Base-by-base conservation (phyloP, 2,888 invertebrate genomes). In the Dexiosoma caninum region DNA sequence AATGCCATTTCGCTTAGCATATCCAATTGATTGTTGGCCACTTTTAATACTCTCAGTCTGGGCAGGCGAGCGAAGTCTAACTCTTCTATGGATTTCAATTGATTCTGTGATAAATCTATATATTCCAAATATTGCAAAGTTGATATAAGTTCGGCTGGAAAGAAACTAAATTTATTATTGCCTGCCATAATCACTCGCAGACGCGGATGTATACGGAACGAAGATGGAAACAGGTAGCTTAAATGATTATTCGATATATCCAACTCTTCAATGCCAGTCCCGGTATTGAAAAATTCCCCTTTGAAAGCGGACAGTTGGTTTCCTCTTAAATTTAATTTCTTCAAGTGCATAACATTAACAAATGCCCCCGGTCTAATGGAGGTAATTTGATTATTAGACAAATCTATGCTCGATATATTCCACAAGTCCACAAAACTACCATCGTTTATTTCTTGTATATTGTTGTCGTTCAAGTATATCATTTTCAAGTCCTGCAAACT, bases 1-100 rank as follows among this genome's bases (percentile, higher is more conserved):
- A 97, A 97, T 12, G 96, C 95, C 92, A 96, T 94, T 91, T 97
- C 96, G 85, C 95, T 95, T 64, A 97, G 92, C 75, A 93, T 92
- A 87, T 96, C 96, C 82, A 97, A 92, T 85, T 93, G 92, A 86
- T 98, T 98, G 84, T 94, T 91, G 1, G 95, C 93, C 42, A 98
- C 90, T 84, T 95, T 92, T 67, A 98, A 90, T 10, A 92, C 92
- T 74, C 95, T 92, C 44, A 97, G 90, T 81, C 94, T 92, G 0
- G 95, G 95, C 66, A 97, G 91, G 66, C 96, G 93, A 0, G 96
- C 95, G 90, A 97, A 97, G 86, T 96, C 95, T 83, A 96, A 92
- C 88, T 96, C 96, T 83, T 95, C 95, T 32, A 97, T 92, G 66
- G 93, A 93, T 88, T 94, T 95, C 74, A 97, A 90, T 83, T 93